phyloP scores from a whole-genome alignment of 1,140 invertebrate genomes.

The Antheraea pernyi region DNA sequence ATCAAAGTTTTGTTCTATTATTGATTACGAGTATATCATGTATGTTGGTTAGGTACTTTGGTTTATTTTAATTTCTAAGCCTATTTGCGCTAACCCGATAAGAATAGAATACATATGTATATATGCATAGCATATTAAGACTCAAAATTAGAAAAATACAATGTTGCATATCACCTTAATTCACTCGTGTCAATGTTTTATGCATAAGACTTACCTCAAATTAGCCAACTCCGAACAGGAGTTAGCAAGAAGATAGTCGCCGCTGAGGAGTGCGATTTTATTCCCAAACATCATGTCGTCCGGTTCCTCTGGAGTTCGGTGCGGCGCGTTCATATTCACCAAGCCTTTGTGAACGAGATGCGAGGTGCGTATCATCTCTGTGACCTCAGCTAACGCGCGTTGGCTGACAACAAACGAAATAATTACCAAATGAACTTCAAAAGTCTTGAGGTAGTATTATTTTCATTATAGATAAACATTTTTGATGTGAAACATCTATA shows the following conservation, averaged over 20 bases:
- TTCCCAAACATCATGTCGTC: conserved; percentile 96
- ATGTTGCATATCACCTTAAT: too few relatives aligned
- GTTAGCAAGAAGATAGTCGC: conserved; percentile 95
- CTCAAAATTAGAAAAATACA: too few relatives aligned
- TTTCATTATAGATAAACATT: too few relatives aligned
- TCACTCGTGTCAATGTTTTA: neutral
- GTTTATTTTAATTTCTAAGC: too few relatives aligned
- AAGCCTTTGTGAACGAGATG: conserved; percentile 96
- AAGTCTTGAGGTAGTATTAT: too few relatives aligned
- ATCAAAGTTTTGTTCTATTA: too few relatives aligned
- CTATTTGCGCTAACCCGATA: too few relatives aligned
- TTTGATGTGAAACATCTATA: too few relatives aligned
- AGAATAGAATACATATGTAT: too few relatives aligned
- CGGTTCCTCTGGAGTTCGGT: conserved; percentile 70
- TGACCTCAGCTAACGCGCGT: conserved; percentile 94
- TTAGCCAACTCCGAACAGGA: conserved; percentile 92
- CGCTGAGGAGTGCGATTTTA: conserved; percentile 95
- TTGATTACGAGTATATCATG: too few relatives aligned
- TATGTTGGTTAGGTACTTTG: too few relatives aligned
- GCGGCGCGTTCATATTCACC: conserved; percentile 87
- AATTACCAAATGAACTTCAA: neutral
- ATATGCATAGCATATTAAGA: too few relatives aligned
- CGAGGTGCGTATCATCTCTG: conserved; percentile 98
- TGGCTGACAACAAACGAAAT: conserved; percentile 81
- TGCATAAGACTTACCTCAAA: conserved; percentile 80